Percentiles rank a stretch among this genome's conserved stretches.
phyloP scores from a whole-genome alignment of 1,140 invertebrate species.

The Drosophila willistoni region DNA sequence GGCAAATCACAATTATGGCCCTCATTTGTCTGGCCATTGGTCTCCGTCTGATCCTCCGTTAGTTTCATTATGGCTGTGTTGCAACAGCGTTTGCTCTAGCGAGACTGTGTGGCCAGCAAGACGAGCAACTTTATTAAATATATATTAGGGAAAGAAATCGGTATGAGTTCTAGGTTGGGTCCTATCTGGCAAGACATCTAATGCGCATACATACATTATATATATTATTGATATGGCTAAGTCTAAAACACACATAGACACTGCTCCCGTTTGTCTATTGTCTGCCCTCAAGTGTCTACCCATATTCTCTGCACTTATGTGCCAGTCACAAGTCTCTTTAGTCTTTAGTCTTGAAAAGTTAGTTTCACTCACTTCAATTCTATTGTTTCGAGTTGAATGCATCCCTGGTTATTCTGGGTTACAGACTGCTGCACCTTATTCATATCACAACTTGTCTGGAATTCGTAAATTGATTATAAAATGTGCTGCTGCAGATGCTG shows the following conservation, averaged over 20 bases:
- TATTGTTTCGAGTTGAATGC: too few relatives aligned
- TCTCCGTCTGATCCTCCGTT: constrained; percentile 35
- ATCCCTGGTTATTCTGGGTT: background rate
- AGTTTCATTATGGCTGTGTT: constrained; percentile 58
- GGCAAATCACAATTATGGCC: constrained; percentile 23
- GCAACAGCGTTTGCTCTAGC: background rate
- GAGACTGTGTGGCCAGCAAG: background rate
- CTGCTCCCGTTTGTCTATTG: too few relatives aligned
- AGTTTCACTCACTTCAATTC: too few relatives aligned
- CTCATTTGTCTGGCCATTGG: constrained; percentile 23
- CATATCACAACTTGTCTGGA: background rate
- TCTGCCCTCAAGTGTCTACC: too few relatives aligned
- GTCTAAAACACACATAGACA: background rate
- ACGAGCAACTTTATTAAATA: background rate
- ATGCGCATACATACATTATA: background rate
- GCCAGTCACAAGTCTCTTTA: too few relatives aligned
- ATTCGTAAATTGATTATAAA: background rate
- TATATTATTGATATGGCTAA: background rate
- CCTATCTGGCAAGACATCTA: constrained; percentile 1
- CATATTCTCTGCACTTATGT: too few relatives aligned
- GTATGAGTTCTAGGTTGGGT: constrained; percentile 1
- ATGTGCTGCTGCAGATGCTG: background rate
- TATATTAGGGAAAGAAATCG: background rate
- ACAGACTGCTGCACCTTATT: background rate
- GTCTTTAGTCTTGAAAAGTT: too few relatives aligned